Percentiles rank a stretch among this genome's conserved stretches.
Conservation (phyloP, 2,113 vertebrate species). For the Entelurus aequoreus region DNA sequence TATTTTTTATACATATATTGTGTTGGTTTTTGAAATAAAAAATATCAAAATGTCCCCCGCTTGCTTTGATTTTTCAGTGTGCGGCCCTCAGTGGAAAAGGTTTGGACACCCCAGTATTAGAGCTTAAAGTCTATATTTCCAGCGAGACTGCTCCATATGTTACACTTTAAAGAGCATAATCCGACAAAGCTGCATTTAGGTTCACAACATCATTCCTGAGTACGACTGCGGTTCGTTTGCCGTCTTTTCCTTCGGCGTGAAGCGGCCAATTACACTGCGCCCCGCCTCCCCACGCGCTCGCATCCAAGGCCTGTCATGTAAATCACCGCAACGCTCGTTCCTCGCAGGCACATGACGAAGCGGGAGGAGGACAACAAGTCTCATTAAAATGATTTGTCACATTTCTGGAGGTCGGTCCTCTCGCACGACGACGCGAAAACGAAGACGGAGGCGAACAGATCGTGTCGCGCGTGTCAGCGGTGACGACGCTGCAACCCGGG, state of each 20-base stretch:
- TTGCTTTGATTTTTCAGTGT: too few species aligned
- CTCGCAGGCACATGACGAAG: conserved; percentile 27
- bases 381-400: conserved; percentile 52
- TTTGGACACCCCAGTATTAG: too few species aligned
- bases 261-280: conserved; percentile 13
- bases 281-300: conserved; percentile 28
- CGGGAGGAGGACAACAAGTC: conserved; percentile 29
- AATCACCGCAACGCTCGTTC: conserved; percentile 43
- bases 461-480: neutral
- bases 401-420: conserved; percentile 1
- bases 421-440: too few species aligned
- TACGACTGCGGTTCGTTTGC: neutral
- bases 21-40: too few species aligned
- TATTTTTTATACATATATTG: too few species aligned
- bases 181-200: conserved; percentile 12
- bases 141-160: too few species aligned
- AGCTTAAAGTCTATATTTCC: too few species aligned
- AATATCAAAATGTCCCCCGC: too few species aligned
- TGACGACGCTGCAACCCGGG: neutral
- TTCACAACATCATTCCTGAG: conserved; percentile 13
- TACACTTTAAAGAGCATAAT: conserved; percentile 1
- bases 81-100: too few species aligned
- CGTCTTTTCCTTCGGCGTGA: conserved; percentile 18
- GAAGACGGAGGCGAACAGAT: neutral
- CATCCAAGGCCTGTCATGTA: conserved; percentile 37